phyloP scores from a whole-genome alignment of 2,888 invertebrate genomes.

The Harmothoe impar region DNA sequence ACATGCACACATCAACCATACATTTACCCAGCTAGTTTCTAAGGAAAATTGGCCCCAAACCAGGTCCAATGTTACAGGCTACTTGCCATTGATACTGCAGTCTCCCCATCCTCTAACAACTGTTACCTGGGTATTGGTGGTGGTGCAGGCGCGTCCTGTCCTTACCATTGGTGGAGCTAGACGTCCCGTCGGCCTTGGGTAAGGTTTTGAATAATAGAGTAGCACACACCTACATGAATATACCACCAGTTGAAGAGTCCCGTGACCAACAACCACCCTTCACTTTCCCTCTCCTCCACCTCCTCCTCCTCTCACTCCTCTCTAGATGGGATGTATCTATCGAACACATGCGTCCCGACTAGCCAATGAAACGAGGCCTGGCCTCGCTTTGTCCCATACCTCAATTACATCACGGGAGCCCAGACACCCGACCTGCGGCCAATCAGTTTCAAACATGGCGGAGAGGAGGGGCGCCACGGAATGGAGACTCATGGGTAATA shows the following conservation, averaged over 20 bases:
- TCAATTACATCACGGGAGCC: conserved; percentile 50
- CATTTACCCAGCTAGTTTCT: background rate
- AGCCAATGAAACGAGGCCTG: conserved; percentile 54
- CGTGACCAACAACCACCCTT: conserved; percentile 11
- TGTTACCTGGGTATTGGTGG: conserved; percentile 21
- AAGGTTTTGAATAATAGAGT: conserved; percentile 18
- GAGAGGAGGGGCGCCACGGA: background rate
- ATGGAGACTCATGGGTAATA: background rate
- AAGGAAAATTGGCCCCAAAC: too few relatives aligned
- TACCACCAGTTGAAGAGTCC: conserved; percentile 15
- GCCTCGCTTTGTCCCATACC: conserved; percentile 60
- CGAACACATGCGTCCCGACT: conserved; percentile 39
- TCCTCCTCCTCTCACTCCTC: conserved; percentile 37
- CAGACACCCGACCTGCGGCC: conserved; percentile 52
- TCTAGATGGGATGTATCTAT: conserved; percentile 47
- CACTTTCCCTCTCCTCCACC: background rate
- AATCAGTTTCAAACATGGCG: conserved; percentile 58
- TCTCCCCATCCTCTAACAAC: background rate
- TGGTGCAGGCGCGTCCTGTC: background rate
- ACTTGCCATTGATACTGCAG: background rate
- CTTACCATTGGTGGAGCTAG: background rate
- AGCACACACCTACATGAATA: conserved; percentile 5
- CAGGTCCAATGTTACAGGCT: too few relatives aligned
- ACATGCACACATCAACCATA: background rate
- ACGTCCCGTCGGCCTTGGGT: background rate